Base-by-base conservation (phyloP, 1,140 invertebrate species). In the Stratiolaelaps scimitus region DNA sequence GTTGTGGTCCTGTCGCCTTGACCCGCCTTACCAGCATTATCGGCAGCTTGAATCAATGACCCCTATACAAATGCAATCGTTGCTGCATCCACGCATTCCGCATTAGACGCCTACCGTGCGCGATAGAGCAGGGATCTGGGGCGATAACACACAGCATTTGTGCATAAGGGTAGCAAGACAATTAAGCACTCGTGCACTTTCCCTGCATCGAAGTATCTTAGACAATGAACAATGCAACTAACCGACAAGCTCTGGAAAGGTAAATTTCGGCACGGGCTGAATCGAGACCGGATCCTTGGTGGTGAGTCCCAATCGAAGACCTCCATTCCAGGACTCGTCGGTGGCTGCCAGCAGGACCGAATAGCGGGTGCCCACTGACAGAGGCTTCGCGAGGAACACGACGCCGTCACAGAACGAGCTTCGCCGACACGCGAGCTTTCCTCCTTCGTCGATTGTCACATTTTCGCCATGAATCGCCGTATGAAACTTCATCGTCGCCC, bases 371-470 rank as follows among this genome's bases (percentile, higher is more conserved):
- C 72, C 72, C 30, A 73, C 64, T 66, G 71, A 69, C 15, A 78
- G 43, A 4, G 76, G 73, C 45, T 74, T 72, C 47, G 73, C 72
- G 67, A 74, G 71, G 66, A 78, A 78, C 1, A 73, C 72, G 44
- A 78, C 72, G 1, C 73, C 76, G 71, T 78, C 74, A 66, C 74
- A 75, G 69, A 76, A 78, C 1, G 73, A 72, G 10, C 67, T 66
- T 44, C 43, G 67, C 13, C 76, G 68, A 0, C 66, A 70, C 0
- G 76, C 76, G 17, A 68, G 26, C 17, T 64, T 65, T 15, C 67
- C 67, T 10, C 68, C 66, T 15, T 70, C 69, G 26, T 72, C 70
- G n/a, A 72, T 20, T 10, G 30, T 53, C n/a, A 70, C 67, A 45
- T 72, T 72, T 20, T 40, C 43, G n/a, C 71, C 71, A 60, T 72